A percentile compares a stretch with the other conserved stretches of the same genome.
Evolutionary conservation across 2,888 invertebrate species (phyloP).

Genomic region (Nowickia ferox): DNA sequence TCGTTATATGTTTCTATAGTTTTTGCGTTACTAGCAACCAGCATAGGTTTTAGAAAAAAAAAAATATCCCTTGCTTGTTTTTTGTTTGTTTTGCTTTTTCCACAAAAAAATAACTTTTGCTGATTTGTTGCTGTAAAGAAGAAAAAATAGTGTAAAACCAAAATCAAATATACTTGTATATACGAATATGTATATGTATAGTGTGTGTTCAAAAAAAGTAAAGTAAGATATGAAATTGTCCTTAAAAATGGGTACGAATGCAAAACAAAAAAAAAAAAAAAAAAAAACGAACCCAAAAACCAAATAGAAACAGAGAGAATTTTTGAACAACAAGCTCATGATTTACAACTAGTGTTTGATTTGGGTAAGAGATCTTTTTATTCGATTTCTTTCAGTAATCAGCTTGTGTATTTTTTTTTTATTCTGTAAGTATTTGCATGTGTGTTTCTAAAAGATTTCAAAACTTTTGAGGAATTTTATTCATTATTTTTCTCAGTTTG

Average conservation of each 20-base stretch:
- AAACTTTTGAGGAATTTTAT: slow-evolving; percentile 44
- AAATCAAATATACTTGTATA: slow-evolving; percentile 52
- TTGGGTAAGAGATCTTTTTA: slow-evolving; percentile 48
- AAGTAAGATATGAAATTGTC: slow-evolving; percentile 49
- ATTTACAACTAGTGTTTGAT: slow-evolving; percentile 66
- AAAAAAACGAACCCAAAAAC: too few relatives aligned
- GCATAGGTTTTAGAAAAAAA: slow-evolving; percentile 56
- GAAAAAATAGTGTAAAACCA: not conserved
- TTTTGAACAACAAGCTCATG: slow-evolving; percentile 62
- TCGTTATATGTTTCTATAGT: slow-evolving; percentile 39
- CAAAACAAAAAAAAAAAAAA: slow-evolving; percentile 26
- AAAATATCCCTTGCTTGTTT: slow-evolving; percentile 18
- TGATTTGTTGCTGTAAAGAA: slow-evolving; percentile 29
- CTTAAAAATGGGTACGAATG: slow-evolving; percentile 37
- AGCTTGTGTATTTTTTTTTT: not conserved
- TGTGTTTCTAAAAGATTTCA: not conserved
- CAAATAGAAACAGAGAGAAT: slow-evolving; percentile 23
- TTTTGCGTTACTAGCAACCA: slow-evolving; percentile 51
- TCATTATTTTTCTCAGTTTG: slow-evolving; percentile 32
- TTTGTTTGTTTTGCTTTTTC: slow-evolving; percentile 24
- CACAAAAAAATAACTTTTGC: slow-evolving; percentile 28
- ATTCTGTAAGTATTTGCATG: not conserved
- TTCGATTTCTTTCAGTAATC: slow-evolving; percentile 27
- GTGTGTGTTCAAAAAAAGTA: slow-evolving; percentile 44
- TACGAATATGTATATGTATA: too few relatives aligned